These are phyloP conservation scores for Drosophila mercatorum DNA, from an alignment of 2,888 invertebrate species.

Conservation along the genomic window DNA sequence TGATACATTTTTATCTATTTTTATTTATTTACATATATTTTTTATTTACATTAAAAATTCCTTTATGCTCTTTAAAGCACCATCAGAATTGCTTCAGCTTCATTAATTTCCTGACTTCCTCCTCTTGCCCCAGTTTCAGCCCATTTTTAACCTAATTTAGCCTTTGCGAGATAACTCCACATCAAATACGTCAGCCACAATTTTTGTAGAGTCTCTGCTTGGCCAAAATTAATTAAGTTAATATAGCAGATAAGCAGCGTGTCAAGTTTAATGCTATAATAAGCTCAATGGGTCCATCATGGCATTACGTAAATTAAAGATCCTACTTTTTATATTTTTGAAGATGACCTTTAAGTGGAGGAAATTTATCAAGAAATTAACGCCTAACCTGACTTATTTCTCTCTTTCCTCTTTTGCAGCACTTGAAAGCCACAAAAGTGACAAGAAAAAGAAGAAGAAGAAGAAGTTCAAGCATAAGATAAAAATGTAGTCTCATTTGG, in stretches of 20 bases:
- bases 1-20: too few relatives aligned
- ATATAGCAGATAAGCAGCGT: conserved; percentile 53
- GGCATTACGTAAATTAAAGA: conserved; percentile 15
- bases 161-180: conserved; percentile 4
- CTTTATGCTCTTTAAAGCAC: too few relatives aligned
- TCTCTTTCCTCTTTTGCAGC: background rate
- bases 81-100: too few relatives aligned
- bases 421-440: conserved; percentile 28
- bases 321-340: background rate
- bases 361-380: conserved; percentile 63
- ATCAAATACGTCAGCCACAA: conserved; percentile 28
- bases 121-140: background rate
- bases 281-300: conserved; percentile 9
- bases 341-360: conserved; percentile 16
- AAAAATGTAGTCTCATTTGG: conserved; percentile 58
- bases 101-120: too few relatives aligned
- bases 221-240: conserved; percentile 56
- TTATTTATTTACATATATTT: too few relatives aligned
- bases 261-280: conserved; percentile 56
- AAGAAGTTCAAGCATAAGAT: conserved; percentile 15
- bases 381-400: conserved; percentile 32
- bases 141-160: background rate
- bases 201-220: background rate
- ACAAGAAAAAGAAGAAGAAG: conserved; percentile 8
- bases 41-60: too few relatives aligned